A percentile compares a stretch with the other conserved stretches of the same genome.
Evolutionary conservation across 2,888 invertebrate species (phyloP).

Genomic region (Morpho achilles): DNA sequence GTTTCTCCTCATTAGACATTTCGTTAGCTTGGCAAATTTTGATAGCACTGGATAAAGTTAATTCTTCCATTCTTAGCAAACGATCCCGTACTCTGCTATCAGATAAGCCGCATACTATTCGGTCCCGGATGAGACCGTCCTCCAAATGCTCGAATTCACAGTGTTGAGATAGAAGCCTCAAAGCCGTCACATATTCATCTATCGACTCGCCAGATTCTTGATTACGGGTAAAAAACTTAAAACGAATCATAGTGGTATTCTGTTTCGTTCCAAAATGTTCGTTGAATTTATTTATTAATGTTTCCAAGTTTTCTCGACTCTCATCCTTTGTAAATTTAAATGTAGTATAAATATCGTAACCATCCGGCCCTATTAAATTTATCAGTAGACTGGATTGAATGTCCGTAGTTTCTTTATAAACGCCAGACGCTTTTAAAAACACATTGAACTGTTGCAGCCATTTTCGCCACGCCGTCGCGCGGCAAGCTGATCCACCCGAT

Average conservation of each 20-base stretch:
- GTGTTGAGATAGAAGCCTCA: conserved; percentile 17
- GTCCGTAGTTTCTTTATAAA: conserved; percentile 15
- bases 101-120: conserved; percentile 21
- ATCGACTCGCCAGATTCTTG: conserved; percentile 15
- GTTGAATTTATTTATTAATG: conserved; percentile 19
- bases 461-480: conserved; percentile 1
- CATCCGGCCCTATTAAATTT: conserved; percentile 28
- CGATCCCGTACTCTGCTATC: conserved; percentile 18
- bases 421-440: conserved; percentile 6
- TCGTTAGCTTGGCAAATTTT: conserved; percentile 24
- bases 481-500: background rate
- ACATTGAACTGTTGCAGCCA: conserved; percentile 1
- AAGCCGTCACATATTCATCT: conserved; percentile 15
- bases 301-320: conserved; percentile 17
- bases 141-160: conserved; percentile 17
- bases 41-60: conserved; percentile 20
- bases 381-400: conserved; percentile 26
- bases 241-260: conserved; percentile 18
- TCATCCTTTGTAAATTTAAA: conserved; percentile 18
- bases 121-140: conserved; percentile 18
- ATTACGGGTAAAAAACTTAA: conserved; percentile 21
- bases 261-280: conserved; percentile 17
- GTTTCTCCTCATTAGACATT: background rate
- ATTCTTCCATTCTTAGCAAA: conserved; percentile 22
- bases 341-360: conserved; percentile 23